These are phyloP conservation scores for Asbolus verrucosus DNA, from an alignment of 1,140 invertebrate genomes.

Conservation along the genomic window DNA sequence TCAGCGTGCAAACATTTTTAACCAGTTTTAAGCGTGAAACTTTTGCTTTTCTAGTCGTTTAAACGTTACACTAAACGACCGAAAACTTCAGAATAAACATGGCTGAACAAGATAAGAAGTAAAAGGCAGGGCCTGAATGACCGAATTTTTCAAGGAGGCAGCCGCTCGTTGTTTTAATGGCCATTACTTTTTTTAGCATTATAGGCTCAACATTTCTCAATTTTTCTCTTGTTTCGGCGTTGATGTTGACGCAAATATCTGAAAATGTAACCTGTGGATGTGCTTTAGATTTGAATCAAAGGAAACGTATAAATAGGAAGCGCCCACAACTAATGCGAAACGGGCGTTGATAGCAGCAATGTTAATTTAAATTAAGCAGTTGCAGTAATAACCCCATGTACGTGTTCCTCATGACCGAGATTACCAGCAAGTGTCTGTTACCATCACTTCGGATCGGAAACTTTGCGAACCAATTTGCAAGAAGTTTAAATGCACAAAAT, in stretches of 20 bases:
- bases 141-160: conserved; percentile 41
- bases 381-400: conserved; percentile 41
- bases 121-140: conserved; percentile 27
- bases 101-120: conserved; percentile 38
- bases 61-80: conserved; percentile 41
- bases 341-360: conserved; percentile 27
- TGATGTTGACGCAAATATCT: conserved; percentile 28
- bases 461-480: conserved; percentile 43
- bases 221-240: conserved; percentile 22
- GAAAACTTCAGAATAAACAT: conserved; percentile 45
- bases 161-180: conserved; percentile 40
- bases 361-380: conserved; percentile 44
- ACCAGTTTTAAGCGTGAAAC: conserved; percentile 10
- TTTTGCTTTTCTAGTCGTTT: conserved; percentile 44
- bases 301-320: neutral
- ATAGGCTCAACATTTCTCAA: conserved; percentile 37
- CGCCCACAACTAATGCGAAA: conserved; percentile 31
- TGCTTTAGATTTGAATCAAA: neutral
- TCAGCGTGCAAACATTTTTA: conserved; percentile 23
- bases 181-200: conserved; percentile 41
- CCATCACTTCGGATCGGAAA: conserved; percentile 27
- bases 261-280: no score
- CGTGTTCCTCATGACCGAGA: conserved; percentile 42
- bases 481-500: conserved; percentile 23
- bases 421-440: conserved; percentile 44